These are phyloP conservation scores for Numida meleagris DNA, from an alignment of 2,113 vertebrate species.

Conservation along the genomic window DNA sequence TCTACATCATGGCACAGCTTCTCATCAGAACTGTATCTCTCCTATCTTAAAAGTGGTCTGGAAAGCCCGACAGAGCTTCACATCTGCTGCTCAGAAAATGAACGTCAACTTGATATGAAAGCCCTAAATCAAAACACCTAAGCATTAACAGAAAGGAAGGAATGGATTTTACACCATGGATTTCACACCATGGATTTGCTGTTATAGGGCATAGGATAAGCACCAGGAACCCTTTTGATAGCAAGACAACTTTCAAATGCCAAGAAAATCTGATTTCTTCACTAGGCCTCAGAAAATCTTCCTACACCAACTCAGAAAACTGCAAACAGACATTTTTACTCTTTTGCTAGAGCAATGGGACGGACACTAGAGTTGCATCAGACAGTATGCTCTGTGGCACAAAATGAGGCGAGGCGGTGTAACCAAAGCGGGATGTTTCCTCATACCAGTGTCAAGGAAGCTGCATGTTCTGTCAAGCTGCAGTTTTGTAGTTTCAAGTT, in stretches of 20 bases:
- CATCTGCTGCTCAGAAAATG: not conserved
- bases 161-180: not conserved
- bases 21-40: not conserved
- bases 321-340: not conserved
- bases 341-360: not conserved
- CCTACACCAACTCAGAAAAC: not conserved
- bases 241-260: not conserved
- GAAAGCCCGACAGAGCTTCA: not conserved
- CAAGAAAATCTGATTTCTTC: not conserved
- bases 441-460: not conserved
- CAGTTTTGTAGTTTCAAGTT: not conserved
- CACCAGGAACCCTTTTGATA: not conserved
- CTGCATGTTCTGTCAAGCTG: not conserved
- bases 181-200: not conserved
- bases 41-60: not conserved
- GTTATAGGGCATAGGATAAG: not conserved
- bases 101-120: not conserved
- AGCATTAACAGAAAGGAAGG: not conserved
- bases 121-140: not conserved
- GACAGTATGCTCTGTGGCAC: not conserved
- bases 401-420: not conserved
- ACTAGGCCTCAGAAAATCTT: not conserved
- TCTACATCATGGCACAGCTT: not conserved
- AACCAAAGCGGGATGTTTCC: conserved; percentile 4
- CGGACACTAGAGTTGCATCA: conserved; percentile 3